Evolutionary conservation across 2,888 invertebrate genomes (phyloP).

Genomic region (Nemurella pictetii): DNA sequence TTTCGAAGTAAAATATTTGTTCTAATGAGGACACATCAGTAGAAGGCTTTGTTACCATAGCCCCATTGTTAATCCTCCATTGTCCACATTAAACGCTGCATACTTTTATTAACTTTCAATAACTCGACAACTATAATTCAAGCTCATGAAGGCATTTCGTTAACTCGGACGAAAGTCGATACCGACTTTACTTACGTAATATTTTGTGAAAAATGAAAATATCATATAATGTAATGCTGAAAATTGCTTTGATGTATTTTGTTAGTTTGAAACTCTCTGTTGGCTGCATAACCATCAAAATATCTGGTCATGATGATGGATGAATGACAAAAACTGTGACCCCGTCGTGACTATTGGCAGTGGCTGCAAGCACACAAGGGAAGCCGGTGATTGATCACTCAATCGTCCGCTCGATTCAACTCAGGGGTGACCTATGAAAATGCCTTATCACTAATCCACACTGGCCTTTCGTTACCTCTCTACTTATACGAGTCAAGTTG

Average conservation of each 20-base stretch:
- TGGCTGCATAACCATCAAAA: not conserved
- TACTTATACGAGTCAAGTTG: too few relatives aligned
- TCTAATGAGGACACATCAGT: slow-evolving; percentile 3
- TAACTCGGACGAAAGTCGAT: too few relatives aligned
- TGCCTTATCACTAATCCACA: not conserved
- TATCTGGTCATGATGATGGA: slow-evolving; percentile 22
- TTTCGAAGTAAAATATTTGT: not conserved
- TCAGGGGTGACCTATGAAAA: slow-evolving; percentile 13
- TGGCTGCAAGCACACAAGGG: not conserved
- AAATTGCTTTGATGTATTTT: slow-evolving; percentile 19
- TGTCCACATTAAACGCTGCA: slow-evolving; percentile 3
- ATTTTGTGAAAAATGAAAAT: not conserved
- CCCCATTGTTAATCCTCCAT: not conserved
- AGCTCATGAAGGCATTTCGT: too few relatives aligned
- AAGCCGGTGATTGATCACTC: slow-evolving; percentile 1
- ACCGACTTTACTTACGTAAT: not conserved
- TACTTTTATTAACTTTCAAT: not conserved
- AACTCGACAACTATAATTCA: not conserved
- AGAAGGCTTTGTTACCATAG: slow-evolving; percentile 8
- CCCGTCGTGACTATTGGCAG: slow-evolving; percentile 2
- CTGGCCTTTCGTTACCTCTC: not conserved
- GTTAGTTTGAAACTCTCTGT: not conserved
- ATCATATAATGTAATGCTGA: not conserved
- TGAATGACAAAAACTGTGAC: slow-evolving; percentile 27
- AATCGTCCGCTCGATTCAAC: not conserved